These are phyloP conservation scores for Megamerina dolium DNA, from an alignment of 2,888 invertebrate species.

Conservation along the genomic window DNA sequence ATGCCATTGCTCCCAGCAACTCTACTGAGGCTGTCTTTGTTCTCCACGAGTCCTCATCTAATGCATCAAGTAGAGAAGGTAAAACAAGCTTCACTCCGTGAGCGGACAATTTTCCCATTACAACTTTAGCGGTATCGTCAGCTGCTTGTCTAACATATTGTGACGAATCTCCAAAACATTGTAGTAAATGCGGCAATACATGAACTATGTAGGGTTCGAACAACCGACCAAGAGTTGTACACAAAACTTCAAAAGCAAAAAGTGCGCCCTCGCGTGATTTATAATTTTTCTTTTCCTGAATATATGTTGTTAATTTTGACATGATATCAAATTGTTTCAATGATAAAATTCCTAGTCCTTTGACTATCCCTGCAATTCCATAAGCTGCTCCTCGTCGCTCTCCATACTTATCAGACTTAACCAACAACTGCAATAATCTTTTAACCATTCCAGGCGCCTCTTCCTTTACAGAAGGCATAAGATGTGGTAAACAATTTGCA, in stretches of 20 bases:
- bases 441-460: slow-evolving; percentile 85
- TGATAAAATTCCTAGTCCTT: slow-evolving; percentile 93
- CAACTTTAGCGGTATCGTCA: slow-evolving; percentile 92
- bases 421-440: slow-evolving; percentile 76
- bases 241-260: slow-evolving; percentile 96
- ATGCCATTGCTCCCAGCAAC: slow-evolving; percentile 95
- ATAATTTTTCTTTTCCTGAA: slow-evolving; percentile 95
- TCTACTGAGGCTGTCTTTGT: slow-evolving; percentile 97
- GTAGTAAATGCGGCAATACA: slow-evolving; percentile 86
- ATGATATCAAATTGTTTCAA: slow-evolving; percentile 94
- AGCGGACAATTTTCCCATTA: slow-evolving; percentile 90
- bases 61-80: slow-evolving; percentile 84
- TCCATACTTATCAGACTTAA: slow-evolving; percentile 89
- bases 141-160: slow-evolving; percentile 94
- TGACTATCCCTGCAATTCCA: slow-evolving; percentile 92
- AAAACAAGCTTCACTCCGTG: slow-evolving; percentile 97
- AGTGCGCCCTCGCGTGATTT: slow-evolving; percentile 91
- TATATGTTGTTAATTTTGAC: slow-evolving; percentile 85
- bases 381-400: slow-evolving; percentile 85
- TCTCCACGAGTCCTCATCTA: slow-evolving; percentile 98
- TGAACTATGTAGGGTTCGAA: slow-evolving; percentile 99
- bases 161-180: slow-evolving; percentile 93
- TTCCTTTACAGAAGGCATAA: slow-evolving; percentile 87
- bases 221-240: slow-evolving; percentile 79
- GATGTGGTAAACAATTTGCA: slow-evolving; percentile 88